These are phyloP conservation scores for Hyalella azteca DNA, from an alignment of 2,888 invertebrate species.

Conservation along the genomic window DNA sequence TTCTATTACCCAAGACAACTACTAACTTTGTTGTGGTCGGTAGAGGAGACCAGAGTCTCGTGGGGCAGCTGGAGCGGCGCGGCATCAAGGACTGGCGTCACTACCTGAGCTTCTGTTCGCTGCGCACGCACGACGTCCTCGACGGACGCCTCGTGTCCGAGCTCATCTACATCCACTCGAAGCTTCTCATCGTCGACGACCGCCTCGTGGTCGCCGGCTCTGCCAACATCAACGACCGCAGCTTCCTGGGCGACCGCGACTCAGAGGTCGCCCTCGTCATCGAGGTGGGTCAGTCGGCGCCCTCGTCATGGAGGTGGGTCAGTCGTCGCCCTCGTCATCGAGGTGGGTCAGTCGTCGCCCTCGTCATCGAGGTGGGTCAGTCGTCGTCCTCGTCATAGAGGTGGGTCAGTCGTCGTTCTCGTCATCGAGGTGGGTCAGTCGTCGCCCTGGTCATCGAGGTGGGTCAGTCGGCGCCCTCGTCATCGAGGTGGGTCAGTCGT, in stretches of 20 bases:
- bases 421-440: too few species aligned
- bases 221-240: conserved; percentile 97
- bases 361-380: too few species aligned
- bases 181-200: conserved; percentile 93
- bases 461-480: too few species aligned
- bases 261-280: conserved; percentile 91
- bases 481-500: too few species aligned
- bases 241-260: conserved; percentile 90
- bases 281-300: conserved; percentile 70
- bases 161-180: conserved; percentile 96
- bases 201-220: conserved; percentile 91
- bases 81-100: conserved; percentile 81
- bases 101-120: conserved; percentile 90
- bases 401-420: too few species aligned
- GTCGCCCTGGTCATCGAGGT: too few species aligned
- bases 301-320: not conserved
- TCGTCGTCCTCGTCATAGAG: too few species aligned
- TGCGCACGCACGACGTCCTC: conserved; percentile 80
- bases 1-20: too few species aligned
- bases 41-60: conserved; percentile 83
- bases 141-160: conserved; percentile 75
- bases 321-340: too few species aligned
- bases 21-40: not conserved
- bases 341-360: too few species aligned
- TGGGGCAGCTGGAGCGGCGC: conserved; percentile 76